Conservation (phyloP, 2,113 vertebrate genomes). For the Trinectes maculatus region DNA sequence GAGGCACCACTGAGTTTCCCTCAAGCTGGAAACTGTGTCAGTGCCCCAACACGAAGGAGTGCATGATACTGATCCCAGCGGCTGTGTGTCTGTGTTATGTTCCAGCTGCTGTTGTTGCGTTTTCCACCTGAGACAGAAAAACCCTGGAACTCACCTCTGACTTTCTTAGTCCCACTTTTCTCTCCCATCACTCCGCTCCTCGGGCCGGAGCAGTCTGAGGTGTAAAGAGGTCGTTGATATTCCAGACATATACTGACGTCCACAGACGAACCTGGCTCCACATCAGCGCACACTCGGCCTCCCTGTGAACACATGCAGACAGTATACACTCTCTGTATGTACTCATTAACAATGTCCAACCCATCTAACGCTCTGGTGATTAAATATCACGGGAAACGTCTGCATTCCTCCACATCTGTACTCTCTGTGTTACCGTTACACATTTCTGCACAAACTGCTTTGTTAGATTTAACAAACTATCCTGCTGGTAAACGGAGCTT, state of each 20-base stretch:
- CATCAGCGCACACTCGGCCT: background rate
- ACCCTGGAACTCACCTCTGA: constrained; percentile 34
- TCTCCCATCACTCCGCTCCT: constrained; percentile 48
- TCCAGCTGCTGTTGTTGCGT: constrained; percentile 3
- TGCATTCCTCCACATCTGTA: background rate
- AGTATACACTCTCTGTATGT: background rate
- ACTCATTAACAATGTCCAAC: too few relatives aligned
- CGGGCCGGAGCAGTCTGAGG: constrained; percentile 33
- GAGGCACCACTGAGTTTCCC: background rate
- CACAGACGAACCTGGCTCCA: constrained; percentile 17
- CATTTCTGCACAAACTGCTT: too few relatives aligned
- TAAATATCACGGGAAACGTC: too few relatives aligned
- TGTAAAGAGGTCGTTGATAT: constrained; percentile 49
- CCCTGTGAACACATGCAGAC: constrained; percentile 7
- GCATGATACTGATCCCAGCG: background rate
- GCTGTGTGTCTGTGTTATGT: background rate
- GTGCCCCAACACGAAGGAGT: constrained; percentile 5
- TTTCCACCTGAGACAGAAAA: constrained; percentile 28
- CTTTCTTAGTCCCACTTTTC: constrained; percentile 34
- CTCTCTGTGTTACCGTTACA: too few relatives aligned
- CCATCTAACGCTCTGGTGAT: too few relatives aligned
- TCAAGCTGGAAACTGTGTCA: background rate
- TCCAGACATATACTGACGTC: constrained; percentile 22
- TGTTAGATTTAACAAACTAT: constrained; percentile 13
- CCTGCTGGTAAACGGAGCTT: constrained; percentile 21